phyloP scores from a whole-genome alignment of 2,888 invertebrate genomes.

The Standfussiana lucernea region DNA sequence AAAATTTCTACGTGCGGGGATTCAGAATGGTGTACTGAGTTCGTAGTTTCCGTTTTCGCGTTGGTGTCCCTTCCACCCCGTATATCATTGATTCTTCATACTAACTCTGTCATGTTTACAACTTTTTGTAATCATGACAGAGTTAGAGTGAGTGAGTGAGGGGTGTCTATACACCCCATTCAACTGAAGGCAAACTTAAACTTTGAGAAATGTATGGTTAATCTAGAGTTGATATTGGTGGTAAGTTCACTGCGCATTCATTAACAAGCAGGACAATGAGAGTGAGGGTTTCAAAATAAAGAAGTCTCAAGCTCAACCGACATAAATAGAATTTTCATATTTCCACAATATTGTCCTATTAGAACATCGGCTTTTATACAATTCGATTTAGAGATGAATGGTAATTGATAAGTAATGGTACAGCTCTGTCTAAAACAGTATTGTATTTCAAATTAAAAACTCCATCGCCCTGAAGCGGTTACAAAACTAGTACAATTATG shows the following conservation, averaged over 20 bases:
- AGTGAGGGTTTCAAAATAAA: slow-evolving; percentile 3
- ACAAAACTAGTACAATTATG: slow-evolving; percentile 5
- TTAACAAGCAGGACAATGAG: not conserved
- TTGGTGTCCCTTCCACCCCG: too few species aligned
- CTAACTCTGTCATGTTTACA: not conserved
- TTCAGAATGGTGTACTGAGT: too few species aligned
- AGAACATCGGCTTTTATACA: not conserved
- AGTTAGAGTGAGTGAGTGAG: too few species aligned
- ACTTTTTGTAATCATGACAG: too few species aligned
- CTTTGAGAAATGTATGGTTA: not conserved
- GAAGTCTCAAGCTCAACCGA: not conserved
- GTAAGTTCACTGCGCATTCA: not conserved
- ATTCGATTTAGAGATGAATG: not conserved
- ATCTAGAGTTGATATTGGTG: not conserved
- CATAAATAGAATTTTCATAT: not conserved
- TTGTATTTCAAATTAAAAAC: not conserved
- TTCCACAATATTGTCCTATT: not conserved
- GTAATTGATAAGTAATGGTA: not conserved
- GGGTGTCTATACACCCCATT: too few species aligned
- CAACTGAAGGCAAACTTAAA: not conserved
- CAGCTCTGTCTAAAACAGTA: not conserved
- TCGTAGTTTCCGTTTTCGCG: too few species aligned
- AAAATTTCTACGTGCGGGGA: too few species aligned
- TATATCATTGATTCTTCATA: not conserved
- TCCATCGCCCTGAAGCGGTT: not conserved